phyloP scores from a whole-genome alignment of 1,140 invertebrate species.

The Aphidius ervi region DNA sequence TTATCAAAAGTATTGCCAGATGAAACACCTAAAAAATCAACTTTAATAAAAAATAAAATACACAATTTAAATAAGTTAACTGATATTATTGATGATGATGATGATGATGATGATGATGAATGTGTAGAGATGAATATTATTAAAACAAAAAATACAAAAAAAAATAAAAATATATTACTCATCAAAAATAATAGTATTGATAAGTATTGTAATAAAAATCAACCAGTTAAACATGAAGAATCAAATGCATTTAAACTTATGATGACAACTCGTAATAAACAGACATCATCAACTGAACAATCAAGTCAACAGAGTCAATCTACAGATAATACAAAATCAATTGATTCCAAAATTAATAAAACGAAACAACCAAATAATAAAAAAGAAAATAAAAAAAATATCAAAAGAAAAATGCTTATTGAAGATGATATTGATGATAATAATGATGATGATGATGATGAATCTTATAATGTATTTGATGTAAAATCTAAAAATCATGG shows the following conservation, averaged over 20 bases:
- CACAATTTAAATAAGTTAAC: not conserved
- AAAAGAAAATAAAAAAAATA: too few species aligned
- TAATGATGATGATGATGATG: conserved; percentile 24
- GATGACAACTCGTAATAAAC: conserved; percentile 31
- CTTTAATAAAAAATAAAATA: conserved; percentile 10
- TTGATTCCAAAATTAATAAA: too few species aligned
- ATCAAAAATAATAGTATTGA: too few species aligned
- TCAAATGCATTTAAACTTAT: conserved; percentile 37
- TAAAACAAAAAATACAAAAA: conserved; percentile 2
- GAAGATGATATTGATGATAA: conserved; percentile 18
- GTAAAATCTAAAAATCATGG: conserved; percentile 34
- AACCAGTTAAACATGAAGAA: not conserved
- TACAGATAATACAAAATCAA: too few species aligned
- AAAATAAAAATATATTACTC: not conserved
- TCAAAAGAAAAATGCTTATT: too few species aligned
- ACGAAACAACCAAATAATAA: too few species aligned
- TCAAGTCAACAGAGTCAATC: too few species aligned
- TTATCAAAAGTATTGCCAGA: not conserved
- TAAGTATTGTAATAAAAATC: too few species aligned
- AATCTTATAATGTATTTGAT: conserved; percentile 30
- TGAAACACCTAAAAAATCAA: conserved; percentile 27
- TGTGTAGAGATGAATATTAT: too few species aligned
- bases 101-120: too few species aligned
- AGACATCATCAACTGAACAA: too few species aligned
- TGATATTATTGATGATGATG: conserved; percentile 7